These are phyloP conservation scores for Eulemur coronatus DNA, from an alignment of 2,797 vertebrate genomes.

Conservation along the genomic window DNA sequence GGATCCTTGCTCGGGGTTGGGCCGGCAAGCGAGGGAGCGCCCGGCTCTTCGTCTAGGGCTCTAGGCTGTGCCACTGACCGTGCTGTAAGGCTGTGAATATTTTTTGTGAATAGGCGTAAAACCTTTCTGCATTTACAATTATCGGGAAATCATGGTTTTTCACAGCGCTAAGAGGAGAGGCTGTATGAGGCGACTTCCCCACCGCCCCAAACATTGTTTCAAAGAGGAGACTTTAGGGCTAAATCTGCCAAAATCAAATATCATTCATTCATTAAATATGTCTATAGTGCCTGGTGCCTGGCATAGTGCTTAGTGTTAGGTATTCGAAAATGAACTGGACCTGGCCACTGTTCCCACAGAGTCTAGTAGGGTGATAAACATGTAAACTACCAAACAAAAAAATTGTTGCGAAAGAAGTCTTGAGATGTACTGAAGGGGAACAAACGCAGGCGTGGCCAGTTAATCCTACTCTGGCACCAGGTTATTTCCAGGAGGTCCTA, in stretches of 20 bases:
- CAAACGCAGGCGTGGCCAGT: neutral
- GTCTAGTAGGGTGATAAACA: neutral
- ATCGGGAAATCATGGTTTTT: neutral
- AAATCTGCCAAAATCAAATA: neutral
- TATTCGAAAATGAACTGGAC: neutral
- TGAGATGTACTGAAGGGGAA: too few species aligned
- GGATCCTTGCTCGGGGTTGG: fast-evolving
- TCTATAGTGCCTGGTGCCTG: neutral
- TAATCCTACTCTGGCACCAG: neutral
- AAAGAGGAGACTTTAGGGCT: neutral
- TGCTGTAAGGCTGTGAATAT: neutral
- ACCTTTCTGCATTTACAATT: neutral
- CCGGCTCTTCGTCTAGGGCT: too few species aligned
- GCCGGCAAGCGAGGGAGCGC: fast-evolving
- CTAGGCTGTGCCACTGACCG: fast-evolving
- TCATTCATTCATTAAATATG: neutral
- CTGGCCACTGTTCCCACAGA: neutral
- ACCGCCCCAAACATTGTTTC: neutral
- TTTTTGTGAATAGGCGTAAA: neutral
- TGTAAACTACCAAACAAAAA: neutral
- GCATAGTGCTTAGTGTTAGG: neutral
- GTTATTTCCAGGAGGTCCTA: neutral
- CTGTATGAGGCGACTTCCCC: neutral
- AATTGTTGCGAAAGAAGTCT: neutral
- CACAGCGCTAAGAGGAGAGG: neutral